Conservation (phyloP, 92 coral and sea anemone species). For the Palythoa grandiflora region DNA sequence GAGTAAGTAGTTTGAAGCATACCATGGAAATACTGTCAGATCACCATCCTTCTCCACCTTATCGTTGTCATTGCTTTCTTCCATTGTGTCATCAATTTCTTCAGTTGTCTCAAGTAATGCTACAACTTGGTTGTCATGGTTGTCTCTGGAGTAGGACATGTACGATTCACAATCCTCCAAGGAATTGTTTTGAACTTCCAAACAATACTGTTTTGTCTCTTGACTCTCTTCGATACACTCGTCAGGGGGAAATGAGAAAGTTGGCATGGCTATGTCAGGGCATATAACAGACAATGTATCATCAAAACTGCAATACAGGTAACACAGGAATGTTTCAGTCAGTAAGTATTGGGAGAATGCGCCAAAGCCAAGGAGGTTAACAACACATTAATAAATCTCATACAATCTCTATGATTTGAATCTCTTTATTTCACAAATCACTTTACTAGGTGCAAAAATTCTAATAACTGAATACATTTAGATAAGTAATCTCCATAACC, state of each 20-base stretch:
- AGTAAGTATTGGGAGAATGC: background rate
- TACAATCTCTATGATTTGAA: slow-evolving; percentile 26
- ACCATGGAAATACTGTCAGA: slow-evolving; percentile 39
- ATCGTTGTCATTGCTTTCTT: slow-evolving; percentile 8
- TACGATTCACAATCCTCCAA: slow-evolving; percentile 27
- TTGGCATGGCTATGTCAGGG: slow-evolving; percentile 15
- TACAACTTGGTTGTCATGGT: slow-evolving; percentile 31
- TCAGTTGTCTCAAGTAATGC: slow-evolving; percentile 31
- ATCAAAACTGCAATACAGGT: slow-evolving; percentile 33
- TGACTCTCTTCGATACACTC: slow-evolving; percentile 16
- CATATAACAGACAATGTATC: slow-evolving; percentile 27
- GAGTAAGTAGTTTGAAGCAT: slow-evolving; percentile 9
- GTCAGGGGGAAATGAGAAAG: slow-evolving; percentile 13
- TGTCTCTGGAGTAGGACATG: slow-evolving; percentile 30
- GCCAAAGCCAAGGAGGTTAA: slow-evolving; percentile 8
- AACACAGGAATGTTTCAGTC: slow-evolving; percentile 13
- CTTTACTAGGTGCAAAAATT: slow-evolving; percentile 35
- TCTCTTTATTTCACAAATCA: slow-evolving; percentile 16
- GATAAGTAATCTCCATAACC: slow-evolving; percentile 23
- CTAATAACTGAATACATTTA: slow-evolving; percentile 7
- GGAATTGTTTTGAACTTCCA: slow-evolving; percentile 27
- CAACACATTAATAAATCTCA: slow-evolving; percentile 4
- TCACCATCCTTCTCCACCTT: slow-evolving; percentile 11
- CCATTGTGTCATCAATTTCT: slow-evolving; percentile 23
- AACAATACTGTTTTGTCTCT: slow-evolving; percentile 15